Base-by-base conservation (phyloP, 1,140 invertebrate genomes). In the Ptiloglossa arizonensis region DNA sequence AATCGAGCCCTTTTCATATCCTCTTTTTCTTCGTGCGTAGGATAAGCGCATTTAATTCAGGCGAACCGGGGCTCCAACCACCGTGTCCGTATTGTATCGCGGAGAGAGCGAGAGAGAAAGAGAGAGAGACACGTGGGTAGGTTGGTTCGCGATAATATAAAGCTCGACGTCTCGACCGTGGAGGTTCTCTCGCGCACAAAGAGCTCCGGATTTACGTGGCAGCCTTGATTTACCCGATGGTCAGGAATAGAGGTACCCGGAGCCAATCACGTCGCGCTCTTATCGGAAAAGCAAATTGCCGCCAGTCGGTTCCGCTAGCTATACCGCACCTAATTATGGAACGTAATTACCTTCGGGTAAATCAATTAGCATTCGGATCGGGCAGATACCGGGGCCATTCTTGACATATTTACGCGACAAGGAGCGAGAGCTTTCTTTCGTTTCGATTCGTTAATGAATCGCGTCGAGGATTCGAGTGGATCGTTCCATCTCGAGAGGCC, bases 251-350 rank as follows among this genome's bases (percentile, higher is more conserved):
- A 78, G 54, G 41, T 32, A 70, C 35, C 62, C 5, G 48, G n/a
- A 15, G 46, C 71, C 66, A 81, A 73, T 85, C 82, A 81, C 56
- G 54, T 29, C 54, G 57, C 48, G 54, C 70, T 75, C 64, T 81
- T 81, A 85, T 85, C 74, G 64, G 73, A 71, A 60, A 79, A 76
- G 74, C 79, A 85, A 85, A 81, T 81, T 85, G 75, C 48, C 59
- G 56, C 66, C 29, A 48, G 54, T 50, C 66, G 44, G 11, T 35
- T 8, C 38, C 41, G 19, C 48, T 54, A 69, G 52, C 29, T 73
- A 70, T 70, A 80, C 29, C 57, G 11, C 41, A 78, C 24, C 83
- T 85, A 85, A 85, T 85, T 85, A 78, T 81, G 69, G 68, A 68
- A 52, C 63, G 73, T 70, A 70, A 85, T 85, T 85, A 73, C 72